These are phyloP conservation scores for Halyomorpha halys DNA, from an alignment of 1,140 invertebrate genomes.

Conservation along the genomic window DNA sequence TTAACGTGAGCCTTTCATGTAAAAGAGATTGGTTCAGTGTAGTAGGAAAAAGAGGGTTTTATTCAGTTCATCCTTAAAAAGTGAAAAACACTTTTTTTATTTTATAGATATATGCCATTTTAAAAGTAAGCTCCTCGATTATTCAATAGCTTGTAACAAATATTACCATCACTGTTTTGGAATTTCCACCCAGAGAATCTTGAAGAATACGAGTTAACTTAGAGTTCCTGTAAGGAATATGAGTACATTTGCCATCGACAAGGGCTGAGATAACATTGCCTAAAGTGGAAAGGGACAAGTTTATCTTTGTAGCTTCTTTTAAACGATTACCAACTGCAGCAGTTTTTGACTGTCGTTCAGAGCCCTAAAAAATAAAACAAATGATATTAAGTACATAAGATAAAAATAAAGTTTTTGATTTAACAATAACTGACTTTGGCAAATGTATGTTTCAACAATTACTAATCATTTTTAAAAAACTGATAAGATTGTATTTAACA, in stretches of 20 bases:
- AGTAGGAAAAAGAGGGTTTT: no score
- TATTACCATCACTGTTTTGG: slow-evolving; percentile 86
- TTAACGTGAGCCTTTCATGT: no score
- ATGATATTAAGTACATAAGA: no score
- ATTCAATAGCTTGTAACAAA: background rate
- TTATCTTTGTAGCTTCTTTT: slow-evolving; percentile 92
- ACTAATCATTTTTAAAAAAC: no score
- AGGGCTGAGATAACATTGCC: slow-evolving; percentile 93
- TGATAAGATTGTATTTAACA: no score
- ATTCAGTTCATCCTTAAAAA: no score
- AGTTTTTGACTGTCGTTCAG: slow-evolving; percentile 84
- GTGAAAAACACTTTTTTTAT: no score
- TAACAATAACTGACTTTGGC: background rate
- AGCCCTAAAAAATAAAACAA: slow-evolving; percentile 43
- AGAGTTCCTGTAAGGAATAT: slow-evolving; percentile 90
- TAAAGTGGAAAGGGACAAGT: slow-evolving; percentile 82
- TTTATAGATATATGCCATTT: no score
- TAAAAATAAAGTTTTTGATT: no score
- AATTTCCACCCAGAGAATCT: slow-evolving; percentile 91
- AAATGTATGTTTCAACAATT: no score
- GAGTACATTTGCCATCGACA: slow-evolving; percentile 86
- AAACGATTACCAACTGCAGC: slow-evolving; percentile 78
- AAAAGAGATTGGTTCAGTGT: no score
- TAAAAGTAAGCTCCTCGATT: background rate
- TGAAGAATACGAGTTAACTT: slow-evolving; percentile 86